Base-by-base conservation (phyloP, 1,140 invertebrate species). In the Ctenoplectra terminalis region DNA sequence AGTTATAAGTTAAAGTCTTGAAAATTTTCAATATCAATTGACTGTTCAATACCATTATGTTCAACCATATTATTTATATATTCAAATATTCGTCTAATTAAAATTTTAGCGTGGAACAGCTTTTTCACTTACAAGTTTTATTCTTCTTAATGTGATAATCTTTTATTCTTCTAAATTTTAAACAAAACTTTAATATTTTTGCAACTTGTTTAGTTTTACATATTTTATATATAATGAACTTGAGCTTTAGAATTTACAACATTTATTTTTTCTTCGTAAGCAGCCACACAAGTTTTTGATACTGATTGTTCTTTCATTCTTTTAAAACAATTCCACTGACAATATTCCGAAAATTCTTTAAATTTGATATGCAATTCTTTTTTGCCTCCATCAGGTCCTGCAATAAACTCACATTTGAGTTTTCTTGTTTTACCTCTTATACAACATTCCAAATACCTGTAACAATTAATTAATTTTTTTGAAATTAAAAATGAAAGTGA, bases 401-500 rank as follows among this genome's bases (percentile, higher is more conserved):
- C 94, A 11, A 95, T 89, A 91, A 95, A 96, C 85, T 97, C 95
- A 94, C 96, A 97, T 85, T 94, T 93, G 11, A 95, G 93, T 82
- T 92, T 92, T 64, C 94, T 94, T 34, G 91, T 91, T 54, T 94
- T 88, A 80, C 95, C 94, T 88, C 96, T 95, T 74, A 97, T 92
- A 90, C 97, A 98, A 88, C 97, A 97, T 82, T 96, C 94, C 43
- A 97, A 91, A 83, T 96, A 95, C 87, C 97, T 95, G 34, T n/a
- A 26, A 43, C 34, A 58, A 46, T 66, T 9, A 37, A 61, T 37
- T n/a, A 20, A 20, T 56, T 40, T 26, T 34, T 34, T 52, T 40
- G 9, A 0, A 70, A n/a, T 34, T 29, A 20, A 17, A n/a, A 34
- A 50, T 34, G 15, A 31, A 34, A 50, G 7, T 13, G 0, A 4